These are phyloP conservation scores for Atrichornis clamosus DNA, from an alignment of 2,113 vertebrate species.

Conservation along the genomic window DNA sequence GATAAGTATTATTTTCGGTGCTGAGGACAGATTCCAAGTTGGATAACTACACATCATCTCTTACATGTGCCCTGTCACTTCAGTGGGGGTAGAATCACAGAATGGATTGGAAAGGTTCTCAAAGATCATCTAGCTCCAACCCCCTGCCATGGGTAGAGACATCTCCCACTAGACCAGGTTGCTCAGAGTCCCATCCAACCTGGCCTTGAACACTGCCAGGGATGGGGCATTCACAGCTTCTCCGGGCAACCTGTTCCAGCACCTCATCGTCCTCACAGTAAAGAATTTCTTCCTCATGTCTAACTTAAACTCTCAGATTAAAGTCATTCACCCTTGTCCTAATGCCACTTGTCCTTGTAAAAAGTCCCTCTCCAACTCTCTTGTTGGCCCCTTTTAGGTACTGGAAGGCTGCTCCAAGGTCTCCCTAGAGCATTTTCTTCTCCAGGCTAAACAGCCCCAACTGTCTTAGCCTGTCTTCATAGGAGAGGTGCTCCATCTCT, in stretches of 20 bases:
- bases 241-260: not conserved
- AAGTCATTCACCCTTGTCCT: not conserved
- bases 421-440: not conserved
- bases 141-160: not conserved
- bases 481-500: not conserved
- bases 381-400: not conserved
- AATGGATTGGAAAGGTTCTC: not conserved
- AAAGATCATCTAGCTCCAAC: not conserved
- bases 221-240: not conserved
- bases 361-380: not conserved
- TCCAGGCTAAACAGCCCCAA: not conserved
- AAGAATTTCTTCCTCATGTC: not conserved
- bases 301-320: not conserved
- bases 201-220: not conserved
- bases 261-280: not conserved
- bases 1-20: not conserved
- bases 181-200: not conserved
- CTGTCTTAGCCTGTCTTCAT: not conserved
- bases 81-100: not conserved
- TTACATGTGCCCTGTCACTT: not conserved
- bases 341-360: not conserved
- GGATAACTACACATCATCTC: not conserved
- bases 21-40: not conserved
- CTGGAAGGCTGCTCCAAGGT: not conserved
- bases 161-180: not conserved